These are phyloP conservation scores for Labeo rohita DNA, from an alignment of 2,113 vertebrate species.

Conservation along the genomic window DNA sequence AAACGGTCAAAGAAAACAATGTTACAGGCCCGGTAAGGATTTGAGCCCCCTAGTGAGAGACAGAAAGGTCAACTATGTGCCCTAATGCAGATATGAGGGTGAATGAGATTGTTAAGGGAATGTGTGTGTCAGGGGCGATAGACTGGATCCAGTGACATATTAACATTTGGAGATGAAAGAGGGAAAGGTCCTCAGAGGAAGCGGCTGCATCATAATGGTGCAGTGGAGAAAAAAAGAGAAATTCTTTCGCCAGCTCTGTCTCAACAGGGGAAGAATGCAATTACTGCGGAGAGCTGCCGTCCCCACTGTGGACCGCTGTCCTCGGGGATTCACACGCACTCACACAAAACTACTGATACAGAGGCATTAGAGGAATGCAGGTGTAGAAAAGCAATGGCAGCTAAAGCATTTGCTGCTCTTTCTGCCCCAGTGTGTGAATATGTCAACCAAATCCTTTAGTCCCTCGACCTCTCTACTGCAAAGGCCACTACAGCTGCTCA, in stretches of 20 bases:
- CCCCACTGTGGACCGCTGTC: slow-evolving; percentile 26
- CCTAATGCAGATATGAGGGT: slow-evolving; percentile 36
- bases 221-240: slow-evolving; percentile 6
- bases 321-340: background rate
- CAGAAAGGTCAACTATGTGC: slow-evolving; percentile 54
- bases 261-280: slow-evolving; percentile 46
- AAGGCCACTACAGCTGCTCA: background rate
- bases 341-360: background rate
- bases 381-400: slow-evolving; percentile 5
- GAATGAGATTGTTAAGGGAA: slow-evolving; percentile 37
- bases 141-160: slow-evolving; percentile 38
- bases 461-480: background rate
- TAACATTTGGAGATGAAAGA: slow-evolving; percentile 47
- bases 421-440: background rate
- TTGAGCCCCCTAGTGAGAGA: slow-evolving; percentile 34
- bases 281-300: slow-evolving; percentile 4
- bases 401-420: slow-evolving; percentile 8
- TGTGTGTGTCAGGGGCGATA: slow-evolving; percentile 31
- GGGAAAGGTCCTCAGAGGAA: slow-evolving; percentile 15
- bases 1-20: slow-evolving; percentile 29
- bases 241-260: slow-evolving; percentile 17
- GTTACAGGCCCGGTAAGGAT: slow-evolving; percentile 9
- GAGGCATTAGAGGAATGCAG: slow-evolving; percentile 25
- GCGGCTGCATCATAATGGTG: background rate
- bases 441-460: slow-evolving; percentile 2